Evolutionary conservation across 2,888 invertebrate genomes (phyloP), one percentile per base, ranked within the genome.

Genomic region (Orthonevra nobilis): DNA sequence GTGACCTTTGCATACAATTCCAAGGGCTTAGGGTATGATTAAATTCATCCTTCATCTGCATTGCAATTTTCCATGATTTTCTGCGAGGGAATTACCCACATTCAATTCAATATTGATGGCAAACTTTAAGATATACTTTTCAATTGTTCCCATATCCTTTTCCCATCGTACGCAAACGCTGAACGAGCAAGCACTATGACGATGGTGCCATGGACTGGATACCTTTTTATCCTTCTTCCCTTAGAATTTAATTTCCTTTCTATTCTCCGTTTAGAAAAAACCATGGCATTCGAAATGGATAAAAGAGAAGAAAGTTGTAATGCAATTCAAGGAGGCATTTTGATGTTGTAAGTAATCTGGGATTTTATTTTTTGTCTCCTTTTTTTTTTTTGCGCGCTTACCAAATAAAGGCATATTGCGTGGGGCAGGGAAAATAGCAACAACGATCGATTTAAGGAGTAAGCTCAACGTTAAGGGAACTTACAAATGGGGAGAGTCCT

Each of bases 361-460:
- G 72, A 66, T 64, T 58, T 72, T 5, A 23, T 23, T 23, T 23
- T 23, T 23, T n/a, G n/a, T n/a, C n/a, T 23, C 23, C 23, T 23
- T 23, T 23, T 23, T 23, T 23, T 23, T 5, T 23, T 4, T 23
- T 23, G n/a, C n/a, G n/a, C n/a, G n/a, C 14, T 61, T 63, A 54
- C 54, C 52, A 64, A 72, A 73, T 54, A 66, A 28, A 48, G 34
- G 28, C 28, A 17, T 30, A 15, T 15, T 23, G 38, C 14, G 20
- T 6, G 17, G n/a, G 1, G 10, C 5, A 32, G 5, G 34, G 15
- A 23, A 32, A 30, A 79, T 28, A 30, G 54, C 58, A 77, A 77
- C 77, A 77, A 79, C 73, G 79, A 79, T 79, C 73, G 79, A 79
- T 79, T 79, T 79, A 68, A 56, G 60, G 66, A 79, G 50, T 61